A percentile compares a stretch with the other conserved stretches of the same genome.
phyloP scores from a whole-genome alignment of 2,797 vertebrate genomes.

The Acanthopagrus latus region DNA sequence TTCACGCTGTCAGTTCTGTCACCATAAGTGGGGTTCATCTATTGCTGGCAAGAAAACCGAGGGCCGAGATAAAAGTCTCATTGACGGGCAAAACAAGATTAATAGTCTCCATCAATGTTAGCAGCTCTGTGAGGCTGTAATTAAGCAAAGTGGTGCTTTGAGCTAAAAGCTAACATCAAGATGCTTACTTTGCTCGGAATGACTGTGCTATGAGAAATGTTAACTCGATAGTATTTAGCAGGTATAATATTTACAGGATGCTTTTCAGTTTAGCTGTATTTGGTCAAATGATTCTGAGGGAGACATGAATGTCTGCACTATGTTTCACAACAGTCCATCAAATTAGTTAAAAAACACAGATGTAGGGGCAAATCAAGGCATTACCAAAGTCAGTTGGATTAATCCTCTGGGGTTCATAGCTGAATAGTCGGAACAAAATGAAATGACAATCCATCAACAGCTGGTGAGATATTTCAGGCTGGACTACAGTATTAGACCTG shows the following conservation, averaged over 20 bases:
- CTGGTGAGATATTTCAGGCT: neutral
- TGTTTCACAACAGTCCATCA: neutral
- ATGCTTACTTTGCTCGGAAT: neutral
- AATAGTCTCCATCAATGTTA: neutral
- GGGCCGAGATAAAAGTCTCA: neutral
- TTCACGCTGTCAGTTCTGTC: constrained; percentile 10
- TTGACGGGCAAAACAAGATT: neutral
- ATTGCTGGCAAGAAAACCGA: neutral
- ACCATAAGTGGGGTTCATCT: constrained; percentile 1
- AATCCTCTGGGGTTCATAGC: neutral
- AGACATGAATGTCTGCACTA: neutral
- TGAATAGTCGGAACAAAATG: neutral
- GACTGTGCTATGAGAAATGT: neutral
- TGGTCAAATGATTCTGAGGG: neutral
- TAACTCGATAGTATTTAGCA: neutral
- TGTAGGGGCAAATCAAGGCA: neutral
- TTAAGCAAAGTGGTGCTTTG: constrained; percentile 19
- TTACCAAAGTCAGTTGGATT: neutral
- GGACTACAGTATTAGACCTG: neutral
- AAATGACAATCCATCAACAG: neutral
- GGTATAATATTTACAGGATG: neutral
- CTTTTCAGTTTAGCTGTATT: neutral
- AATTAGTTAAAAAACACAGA: neutral
- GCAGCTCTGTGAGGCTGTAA: neutral
- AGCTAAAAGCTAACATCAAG: constrained; percentile 3